A percentile compares a stretch with the other conserved stretches of the same genome.
phyloP scores from a whole-genome alignment of 1,140 invertebrate genomes.

The Sitodiplosis mosellana region DNA sequence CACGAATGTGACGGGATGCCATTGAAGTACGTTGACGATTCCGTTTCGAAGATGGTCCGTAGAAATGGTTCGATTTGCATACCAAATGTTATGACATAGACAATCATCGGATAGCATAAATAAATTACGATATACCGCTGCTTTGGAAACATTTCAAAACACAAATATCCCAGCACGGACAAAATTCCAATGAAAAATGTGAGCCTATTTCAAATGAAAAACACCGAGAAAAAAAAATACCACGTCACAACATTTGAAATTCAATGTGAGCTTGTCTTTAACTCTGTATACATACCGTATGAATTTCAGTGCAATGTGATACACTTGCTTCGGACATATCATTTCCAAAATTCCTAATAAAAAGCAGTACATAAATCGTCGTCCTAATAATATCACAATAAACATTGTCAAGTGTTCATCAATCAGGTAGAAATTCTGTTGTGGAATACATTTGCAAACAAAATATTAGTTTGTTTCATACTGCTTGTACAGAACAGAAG shows the following conservation, averaged over 20 bases:
- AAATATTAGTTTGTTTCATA: too few relatives aligned
- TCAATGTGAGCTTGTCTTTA: background rate
- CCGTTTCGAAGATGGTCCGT: constrained; percentile 32
- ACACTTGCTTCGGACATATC: background rate
- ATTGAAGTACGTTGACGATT: constrained; percentile 19
- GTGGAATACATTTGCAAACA: constrained; percentile 25
- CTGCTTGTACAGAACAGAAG: constrained; percentile 12
- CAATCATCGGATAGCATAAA: constrained; percentile 28
- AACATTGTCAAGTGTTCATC: constrained; percentile 71
- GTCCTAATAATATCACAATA: constrained; percentile 55
- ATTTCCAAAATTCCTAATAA: background rate
- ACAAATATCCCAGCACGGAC: constrained; percentile 31
- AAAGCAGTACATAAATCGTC: constrained; percentile 52
- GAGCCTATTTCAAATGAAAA: background rate
- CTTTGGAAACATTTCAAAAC: constrained; percentile 26
- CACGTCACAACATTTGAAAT: too few relatives aligned
- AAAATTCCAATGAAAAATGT: background rate
- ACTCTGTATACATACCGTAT: background rate
- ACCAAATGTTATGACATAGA: constrained; percentile 75
- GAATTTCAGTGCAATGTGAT: background rate
- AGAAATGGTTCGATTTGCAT: constrained; percentile 48
- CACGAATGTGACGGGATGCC: constrained; percentile 45
- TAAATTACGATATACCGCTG: constrained; percentile 8
- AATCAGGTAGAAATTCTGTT: constrained; percentile 90
- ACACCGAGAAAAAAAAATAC: too few relatives aligned